Evolutionary conservation across 2,113 vertebrate genomes (phyloP).

Genomic region (Alligator mississippiensis): DNA sequence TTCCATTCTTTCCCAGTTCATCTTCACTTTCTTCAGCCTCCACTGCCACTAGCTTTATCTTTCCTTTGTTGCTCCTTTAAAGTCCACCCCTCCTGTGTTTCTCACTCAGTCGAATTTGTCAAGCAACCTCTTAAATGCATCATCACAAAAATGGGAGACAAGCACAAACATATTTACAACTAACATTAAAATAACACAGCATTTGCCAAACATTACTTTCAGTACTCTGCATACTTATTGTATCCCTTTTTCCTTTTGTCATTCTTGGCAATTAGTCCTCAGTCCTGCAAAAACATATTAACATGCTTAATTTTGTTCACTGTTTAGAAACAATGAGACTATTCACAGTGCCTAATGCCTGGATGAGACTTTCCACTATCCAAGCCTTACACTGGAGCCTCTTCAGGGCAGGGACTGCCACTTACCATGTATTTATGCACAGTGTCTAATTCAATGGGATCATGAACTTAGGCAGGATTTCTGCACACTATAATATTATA

Average conservation of each 20-base stretch:
- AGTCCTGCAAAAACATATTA: not conserved
- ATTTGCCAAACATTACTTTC: not conserved
- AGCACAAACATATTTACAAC: not conserved
- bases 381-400: not conserved
- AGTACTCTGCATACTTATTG: fast-evolving
- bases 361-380: not conserved
- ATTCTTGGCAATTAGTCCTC: not conserved
- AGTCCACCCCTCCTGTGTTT: not conserved
- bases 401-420: not conserved
- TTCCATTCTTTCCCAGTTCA: not conserved
- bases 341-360: not conserved
- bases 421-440: not conserved
- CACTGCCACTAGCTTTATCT: not conserved
- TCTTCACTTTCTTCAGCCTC: not conserved
- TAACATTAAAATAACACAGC: not conserved
- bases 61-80: not conserved
- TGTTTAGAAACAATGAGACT: not conserved
- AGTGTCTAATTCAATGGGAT: not conserved
- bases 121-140: not conserved
- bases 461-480: not conserved
- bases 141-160: not conserved
- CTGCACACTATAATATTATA: not conserved
- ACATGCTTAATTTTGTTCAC: not conserved
- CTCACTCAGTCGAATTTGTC: not conserved
- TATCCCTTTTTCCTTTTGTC: not conserved